phyloP scores from a whole-genome alignment of 2,113 vertebrate genomes.

The Pelmatolapia mariae region DNA sequence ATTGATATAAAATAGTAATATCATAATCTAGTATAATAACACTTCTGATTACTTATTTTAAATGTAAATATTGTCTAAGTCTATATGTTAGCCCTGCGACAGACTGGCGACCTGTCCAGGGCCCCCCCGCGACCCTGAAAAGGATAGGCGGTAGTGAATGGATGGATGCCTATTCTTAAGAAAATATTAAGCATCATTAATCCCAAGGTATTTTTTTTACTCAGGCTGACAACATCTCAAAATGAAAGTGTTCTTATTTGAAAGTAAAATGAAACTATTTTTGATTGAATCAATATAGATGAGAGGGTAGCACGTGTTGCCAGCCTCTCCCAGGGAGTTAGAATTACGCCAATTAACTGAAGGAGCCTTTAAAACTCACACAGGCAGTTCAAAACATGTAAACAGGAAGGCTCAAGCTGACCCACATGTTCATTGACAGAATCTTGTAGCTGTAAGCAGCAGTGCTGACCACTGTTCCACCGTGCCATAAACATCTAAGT shows the following conservation, averaged over 20 bases:
- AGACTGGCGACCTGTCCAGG: neutral
- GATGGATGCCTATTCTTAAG: neutral
- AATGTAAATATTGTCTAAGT: neutral
- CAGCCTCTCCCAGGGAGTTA: neutral
- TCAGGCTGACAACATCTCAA: neutral
- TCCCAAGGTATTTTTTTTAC: neutral
- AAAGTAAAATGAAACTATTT: neutral
- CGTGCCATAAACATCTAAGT: neutral
- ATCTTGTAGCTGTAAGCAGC: rapidly evolving
- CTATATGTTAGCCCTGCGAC: neutral
- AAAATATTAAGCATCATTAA: neutral
- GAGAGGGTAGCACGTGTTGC: neutral
- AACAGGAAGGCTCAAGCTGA: neutral
- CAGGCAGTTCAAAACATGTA: neutral
- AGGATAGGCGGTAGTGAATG: rapidly evolving
- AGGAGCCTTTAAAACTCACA: neutral
- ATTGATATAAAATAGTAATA: neutral
- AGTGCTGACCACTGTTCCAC: neutral
- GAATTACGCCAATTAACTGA: neutral
- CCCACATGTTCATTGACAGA: neutral
- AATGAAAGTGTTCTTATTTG: neutral
- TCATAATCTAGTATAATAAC: neutral
- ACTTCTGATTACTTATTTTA: neutral
- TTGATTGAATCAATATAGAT: neutral
- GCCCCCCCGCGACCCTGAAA: rapidly evolving